Evolutionary conservation across 2,888 invertebrate genomes (phyloP).

Genomic region (Nephrocerus scutellatus): DNA sequence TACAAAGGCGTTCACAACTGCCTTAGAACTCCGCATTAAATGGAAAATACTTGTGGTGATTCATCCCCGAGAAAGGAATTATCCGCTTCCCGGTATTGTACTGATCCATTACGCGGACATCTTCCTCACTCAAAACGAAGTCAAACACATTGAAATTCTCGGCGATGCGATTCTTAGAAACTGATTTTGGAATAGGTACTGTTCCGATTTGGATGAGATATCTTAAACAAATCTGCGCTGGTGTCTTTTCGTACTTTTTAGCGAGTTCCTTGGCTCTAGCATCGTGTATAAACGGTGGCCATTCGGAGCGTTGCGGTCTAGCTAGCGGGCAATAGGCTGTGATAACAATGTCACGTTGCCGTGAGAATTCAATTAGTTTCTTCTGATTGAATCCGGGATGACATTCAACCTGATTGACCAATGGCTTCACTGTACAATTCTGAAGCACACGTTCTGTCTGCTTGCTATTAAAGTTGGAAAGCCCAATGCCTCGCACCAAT

Average conservation of each 20-base stretch:
- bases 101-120: constrained; percentile 39
- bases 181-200: constrained; percentile 55
- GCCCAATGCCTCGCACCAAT: constrained; percentile 37
- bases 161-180: constrained; percentile 49
- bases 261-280: constrained; percentile 51
- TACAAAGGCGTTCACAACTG: too few relatives aligned
- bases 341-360: constrained; percentile 56
- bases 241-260: constrained; percentile 55
- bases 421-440: constrained; percentile 39
- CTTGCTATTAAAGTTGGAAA: constrained; percentile 42
- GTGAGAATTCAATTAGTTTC: constrained; percentile 59
- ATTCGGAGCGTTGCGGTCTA: constrained; percentile 52
- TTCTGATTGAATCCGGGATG: constrained; percentile 44
- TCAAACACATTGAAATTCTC: constrained; percentile 55
- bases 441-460: constrained; percentile 38
- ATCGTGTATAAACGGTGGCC: constrained; percentile 46
- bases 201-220: constrained; percentile 53
- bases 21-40: constrained; percentile 39
- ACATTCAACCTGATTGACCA: constrained; percentile 46
- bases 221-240: constrained; percentile 57
- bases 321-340: constrained; percentile 71
- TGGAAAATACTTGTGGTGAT: constrained; percentile 38
- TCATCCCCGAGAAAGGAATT: constrained; percentile 40
- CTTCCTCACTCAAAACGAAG: constrained; percentile 51
- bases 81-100: constrained; percentile 35